A percentile compares a stretch with the other conserved stretches of the same genome.
These are phyloP conservation scores for Camarhynchus parvulus DNA, from an alignment of 2,113 vertebrate species.

Conservation along the genomic window DNA sequence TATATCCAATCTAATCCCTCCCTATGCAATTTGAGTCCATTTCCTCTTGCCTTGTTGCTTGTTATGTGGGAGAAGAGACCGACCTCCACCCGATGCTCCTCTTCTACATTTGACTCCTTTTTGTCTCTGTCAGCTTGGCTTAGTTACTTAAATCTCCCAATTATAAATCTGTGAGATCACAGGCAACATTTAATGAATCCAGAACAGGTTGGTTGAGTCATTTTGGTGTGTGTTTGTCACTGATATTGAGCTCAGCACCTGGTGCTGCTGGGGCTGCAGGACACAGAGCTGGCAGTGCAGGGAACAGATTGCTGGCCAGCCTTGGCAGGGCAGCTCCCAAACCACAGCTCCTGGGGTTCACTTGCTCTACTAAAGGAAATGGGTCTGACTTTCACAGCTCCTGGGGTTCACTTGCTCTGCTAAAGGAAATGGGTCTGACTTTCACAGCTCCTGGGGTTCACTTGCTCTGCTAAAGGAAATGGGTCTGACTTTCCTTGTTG, in stretches of 20 bases:
- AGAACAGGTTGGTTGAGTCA: background rate
- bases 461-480: background rate
- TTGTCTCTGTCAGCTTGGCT: background rate
- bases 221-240: background rate
- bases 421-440: background rate
- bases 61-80: background rate
- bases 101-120: background rate
- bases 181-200: background rate
- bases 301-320: slow-evolving; percentile 20
- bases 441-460: background rate
- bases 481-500: background rate
- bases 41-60: background rate
- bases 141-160: slow-evolving; percentile 1
- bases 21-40: background rate
- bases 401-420: background rate
- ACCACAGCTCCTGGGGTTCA: background rate
- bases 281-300: background rate
- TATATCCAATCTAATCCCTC: background rate
- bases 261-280: background rate
- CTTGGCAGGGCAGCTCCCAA: background rate
- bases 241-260: slow-evolving; percentile 35
- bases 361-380: background rate
- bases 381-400: background rate
- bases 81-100: background rate
- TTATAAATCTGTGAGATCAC: slow-evolving; percentile 21